Conservation (phyloP, 2,797 vertebrate genomes). For the Catamblyrhynchus diadema region DNA sequence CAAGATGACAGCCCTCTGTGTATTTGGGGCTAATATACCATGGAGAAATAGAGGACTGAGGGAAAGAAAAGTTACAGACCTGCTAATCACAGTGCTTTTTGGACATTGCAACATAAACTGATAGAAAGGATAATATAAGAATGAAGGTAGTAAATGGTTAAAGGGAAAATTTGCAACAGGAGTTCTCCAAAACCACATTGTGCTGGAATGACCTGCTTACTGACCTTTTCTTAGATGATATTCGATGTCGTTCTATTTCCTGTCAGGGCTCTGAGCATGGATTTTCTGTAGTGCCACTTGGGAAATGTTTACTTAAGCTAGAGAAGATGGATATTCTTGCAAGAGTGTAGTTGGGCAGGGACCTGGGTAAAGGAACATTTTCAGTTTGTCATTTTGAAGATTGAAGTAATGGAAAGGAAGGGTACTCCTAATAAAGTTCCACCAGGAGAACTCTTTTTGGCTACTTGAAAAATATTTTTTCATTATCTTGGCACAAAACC, state of each 20-base stretch:
- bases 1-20: rapidly evolving
- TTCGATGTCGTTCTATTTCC: neutral
- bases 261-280: neutral
- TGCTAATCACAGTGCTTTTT: neutral
- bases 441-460: neutral
- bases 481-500: neutral
- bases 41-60: neutral
- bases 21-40: neutral
- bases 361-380: neutral
- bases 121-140: neutral
- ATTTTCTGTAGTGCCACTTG: neutral
- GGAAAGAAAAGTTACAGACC: neutral
- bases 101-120: neutral
- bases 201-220: neutral
- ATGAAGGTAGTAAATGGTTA: neutral
- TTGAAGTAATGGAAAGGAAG: neutral
- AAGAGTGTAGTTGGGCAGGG: neutral
- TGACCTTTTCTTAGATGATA: neutral
- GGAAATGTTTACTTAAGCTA: neutral
- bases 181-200: neutral
- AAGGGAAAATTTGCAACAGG: neutral
- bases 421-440: neutral
- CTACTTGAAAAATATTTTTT: neutral
- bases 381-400: neutral
- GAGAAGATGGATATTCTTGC: neutral